Conservation (phyloP, 2,113 vertebrate genomes). For the Chionodraco myersi region DNA sequence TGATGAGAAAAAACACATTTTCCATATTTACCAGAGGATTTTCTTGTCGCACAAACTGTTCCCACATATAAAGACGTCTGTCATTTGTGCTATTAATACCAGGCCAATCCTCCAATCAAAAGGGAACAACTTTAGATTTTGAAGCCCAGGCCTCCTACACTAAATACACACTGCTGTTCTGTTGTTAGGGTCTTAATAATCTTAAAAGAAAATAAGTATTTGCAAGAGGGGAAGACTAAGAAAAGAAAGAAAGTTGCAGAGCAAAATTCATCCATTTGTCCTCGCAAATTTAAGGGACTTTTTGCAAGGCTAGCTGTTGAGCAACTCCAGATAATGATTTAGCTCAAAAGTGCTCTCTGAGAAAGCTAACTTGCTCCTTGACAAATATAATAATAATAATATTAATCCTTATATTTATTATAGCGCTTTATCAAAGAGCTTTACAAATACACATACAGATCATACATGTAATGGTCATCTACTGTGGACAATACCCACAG, state of each 20-base stretch:
- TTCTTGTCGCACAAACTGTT: neutral
- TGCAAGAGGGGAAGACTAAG: neutral
- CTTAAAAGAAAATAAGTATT: neutral
- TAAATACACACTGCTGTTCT: neutral
- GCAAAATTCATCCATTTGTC: neutral
- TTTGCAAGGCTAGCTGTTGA: neutral
- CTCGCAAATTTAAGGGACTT: neutral
- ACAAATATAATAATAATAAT: too few species aligned
- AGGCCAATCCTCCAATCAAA: too few species aligned
- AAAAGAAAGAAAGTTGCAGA: neutral
- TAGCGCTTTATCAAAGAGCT: too few species aligned
- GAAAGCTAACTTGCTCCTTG: too few species aligned
- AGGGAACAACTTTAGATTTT: neutral
- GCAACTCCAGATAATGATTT: too few species aligned
- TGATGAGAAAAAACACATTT: constrained; percentile 54
- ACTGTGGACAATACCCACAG: too few species aligned
- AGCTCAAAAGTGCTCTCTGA: too few species aligned
- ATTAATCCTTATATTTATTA: too few species aligned
- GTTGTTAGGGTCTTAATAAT: neutral
- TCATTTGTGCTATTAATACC: neutral
- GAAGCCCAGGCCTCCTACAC: neutral
- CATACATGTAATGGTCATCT: too few species aligned
- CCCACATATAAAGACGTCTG: neutral
- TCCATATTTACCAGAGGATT: constrained; percentile 43
- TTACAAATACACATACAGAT: too few species aligned